Percentiles rank a stretch among this genome's conserved stretches.
phyloP scores from a whole-genome alignment of 2,888 invertebrate genomes.

The Apamea monoglypha region DNA sequence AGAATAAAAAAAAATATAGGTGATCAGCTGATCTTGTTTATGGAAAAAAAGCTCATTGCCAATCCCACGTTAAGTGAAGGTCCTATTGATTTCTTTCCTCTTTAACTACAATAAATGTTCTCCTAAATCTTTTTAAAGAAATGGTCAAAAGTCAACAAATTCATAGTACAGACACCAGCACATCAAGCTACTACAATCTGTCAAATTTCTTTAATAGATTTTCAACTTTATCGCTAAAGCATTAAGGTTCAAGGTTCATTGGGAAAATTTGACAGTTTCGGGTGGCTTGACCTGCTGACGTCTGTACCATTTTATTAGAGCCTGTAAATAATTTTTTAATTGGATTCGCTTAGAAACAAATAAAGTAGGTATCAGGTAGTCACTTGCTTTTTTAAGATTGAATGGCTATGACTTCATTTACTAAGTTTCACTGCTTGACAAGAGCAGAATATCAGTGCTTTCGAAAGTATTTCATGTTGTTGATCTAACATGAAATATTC shows the following conservation, averaged over 20 bases:
- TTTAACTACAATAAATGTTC: not conserved
- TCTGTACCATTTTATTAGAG: no score
- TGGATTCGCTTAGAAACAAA: not conserved
- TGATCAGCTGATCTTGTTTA: slow-evolving; percentile 26
- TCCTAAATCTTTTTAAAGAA: not conserved
- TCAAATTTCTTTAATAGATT: no score
- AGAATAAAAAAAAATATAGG: not conserved
- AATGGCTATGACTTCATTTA: not conserved
- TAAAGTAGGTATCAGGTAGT: not conserved
- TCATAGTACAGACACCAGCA: no score
- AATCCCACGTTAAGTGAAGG: not conserved
- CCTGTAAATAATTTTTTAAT: not conserved
- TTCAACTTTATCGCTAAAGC: no score
- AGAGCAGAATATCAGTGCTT: not conserved
- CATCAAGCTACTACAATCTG: no score
- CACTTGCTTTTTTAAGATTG: not conserved
- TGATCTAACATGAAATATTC: no score
- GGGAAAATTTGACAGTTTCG: no score
- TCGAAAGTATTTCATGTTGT: not conserved
- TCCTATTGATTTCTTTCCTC: not conserved
- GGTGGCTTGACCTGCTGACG: no score
- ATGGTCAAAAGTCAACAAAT: not conserved
- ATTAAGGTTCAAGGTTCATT: no score
- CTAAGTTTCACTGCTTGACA: not conserved
- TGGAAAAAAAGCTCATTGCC: not conserved